Percentiles rank a stretch among this genome's conserved stretches.
Conservation (phyloP, 2,113 vertebrate species). For the Salvelinus alpinus region DNA sequence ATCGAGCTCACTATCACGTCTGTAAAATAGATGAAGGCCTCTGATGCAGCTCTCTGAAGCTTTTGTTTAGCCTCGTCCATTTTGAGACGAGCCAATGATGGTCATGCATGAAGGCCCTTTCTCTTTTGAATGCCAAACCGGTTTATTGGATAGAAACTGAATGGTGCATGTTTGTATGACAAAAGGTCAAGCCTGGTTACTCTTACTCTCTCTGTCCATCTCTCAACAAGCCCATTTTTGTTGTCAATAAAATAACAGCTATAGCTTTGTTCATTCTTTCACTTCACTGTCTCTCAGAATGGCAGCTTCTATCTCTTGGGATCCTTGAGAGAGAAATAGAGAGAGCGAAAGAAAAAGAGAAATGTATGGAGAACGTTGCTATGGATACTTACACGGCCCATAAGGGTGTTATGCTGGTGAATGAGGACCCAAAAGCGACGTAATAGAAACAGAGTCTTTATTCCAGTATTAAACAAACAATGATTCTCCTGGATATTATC, state of each 20-base stretch:
- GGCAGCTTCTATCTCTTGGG: constrained; percentile 55
- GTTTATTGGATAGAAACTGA: constrained; percentile 34
- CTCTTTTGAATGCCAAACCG: constrained; percentile 27
- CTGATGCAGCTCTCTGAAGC: constrained; percentile 20
- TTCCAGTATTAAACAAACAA: no score
- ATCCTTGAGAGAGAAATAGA: constrained; percentile 49
- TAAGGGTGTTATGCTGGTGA: no score
- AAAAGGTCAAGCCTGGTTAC: constrained; percentile 60
- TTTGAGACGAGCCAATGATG: constrained; percentile 19
- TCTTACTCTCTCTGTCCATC: constrained; percentile 3
- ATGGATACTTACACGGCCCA: constrained; percentile 55
- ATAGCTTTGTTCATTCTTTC: constrained; percentile 53
- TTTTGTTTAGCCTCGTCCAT: constrained; percentile 38
- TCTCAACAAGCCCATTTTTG: constrained; percentile 46
- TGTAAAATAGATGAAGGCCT: constrained; percentile 29
- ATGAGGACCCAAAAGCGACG: no score
- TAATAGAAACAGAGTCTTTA: no score
- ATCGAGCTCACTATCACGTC: not conserved
- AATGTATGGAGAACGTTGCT: constrained; percentile 54
- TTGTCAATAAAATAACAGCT: constrained; percentile 50
- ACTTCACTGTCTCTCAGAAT: constrained; percentile 58
- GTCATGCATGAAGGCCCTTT: constrained; percentile 32
- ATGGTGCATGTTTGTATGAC: constrained; percentile 47
- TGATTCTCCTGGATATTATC: no score
- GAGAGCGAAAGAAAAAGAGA: constrained; percentile 38